Evolutionary conservation across 2,888 invertebrate genomes (phyloP), one percentile per base, ranked within the genome.

Genomic region (Cerastis rubricosa): DNA sequence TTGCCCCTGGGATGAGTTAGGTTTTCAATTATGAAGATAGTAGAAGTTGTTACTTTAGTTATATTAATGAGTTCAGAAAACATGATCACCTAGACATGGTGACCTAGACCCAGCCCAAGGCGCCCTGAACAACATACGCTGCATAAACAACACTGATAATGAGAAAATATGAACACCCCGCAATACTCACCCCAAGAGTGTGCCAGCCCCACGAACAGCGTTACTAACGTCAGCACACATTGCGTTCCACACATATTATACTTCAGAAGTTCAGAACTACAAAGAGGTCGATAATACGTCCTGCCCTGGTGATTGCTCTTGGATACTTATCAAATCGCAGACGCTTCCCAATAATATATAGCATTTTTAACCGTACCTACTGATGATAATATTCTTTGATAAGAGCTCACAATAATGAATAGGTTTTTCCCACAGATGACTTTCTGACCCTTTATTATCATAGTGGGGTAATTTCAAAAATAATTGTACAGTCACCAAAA

Each of bases 221-320:
- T n/a, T 7, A 19, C 12, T 54, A 57, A 43, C 19, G 8, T 12
- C 5, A 69, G 17, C 11, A 43, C 68, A 69, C 93, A 94, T 93
- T 91, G 92, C 85, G 85, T 87, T 90, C 85, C 92, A 88, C 92
- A 94, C 96, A 96, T 96, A 93, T 95, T 96, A 90, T 93, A 94
- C 92, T 95, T 94, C 88, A 94, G 25, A 35, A 25, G 8, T 95
- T 94, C 88, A 94, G 25, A 35, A 25, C 8, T 17, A n/a, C 6
- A 40, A 49, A 40, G 49, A 47, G 19, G 12, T 19, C 81, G 81
- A 68, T 86, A 54, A 88, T 90, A 17, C 17, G 7, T 61, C 22
- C 29, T 25, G 22, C 14, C 14, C 12, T 25, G 25, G 11, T n/a
- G 45, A 17, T 6, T 6, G n/a, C 47, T 40, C 17, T 59, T 59